These are phyloP conservation scores for Dipodomys spectabilis DNA, from an alignment of 2,113 vertebrate genomes.

Conservation along the genomic window DNA sequence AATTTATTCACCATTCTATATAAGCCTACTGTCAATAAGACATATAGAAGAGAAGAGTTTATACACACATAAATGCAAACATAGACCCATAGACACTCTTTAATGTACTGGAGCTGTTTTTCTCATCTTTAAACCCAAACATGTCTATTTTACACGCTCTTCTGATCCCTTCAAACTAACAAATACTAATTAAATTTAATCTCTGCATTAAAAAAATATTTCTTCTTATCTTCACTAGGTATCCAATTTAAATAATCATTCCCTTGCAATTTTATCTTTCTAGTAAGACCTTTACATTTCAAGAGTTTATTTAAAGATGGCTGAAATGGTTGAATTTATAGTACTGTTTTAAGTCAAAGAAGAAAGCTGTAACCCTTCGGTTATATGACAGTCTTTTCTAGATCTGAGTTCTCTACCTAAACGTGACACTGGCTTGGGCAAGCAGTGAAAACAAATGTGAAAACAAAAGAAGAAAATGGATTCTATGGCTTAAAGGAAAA, in stretches of 20 bases:
- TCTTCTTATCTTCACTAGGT: not conserved
- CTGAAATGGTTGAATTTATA: not conserved
- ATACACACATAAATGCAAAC: too few relatives aligned
- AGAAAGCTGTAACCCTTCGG: not conserved
- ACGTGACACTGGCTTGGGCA: not conserved
- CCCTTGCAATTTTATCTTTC: not conserved
- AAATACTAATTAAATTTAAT: not conserved
- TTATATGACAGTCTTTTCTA: not conserved
- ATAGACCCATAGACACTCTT: not conserved
- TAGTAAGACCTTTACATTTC: not conserved
- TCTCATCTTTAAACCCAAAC: not conserved
- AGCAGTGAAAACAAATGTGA: not conserved
- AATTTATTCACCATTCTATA: not conserved
- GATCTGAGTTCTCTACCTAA: not conserved
- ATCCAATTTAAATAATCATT: not conserved
- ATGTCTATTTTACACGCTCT: accelerated
- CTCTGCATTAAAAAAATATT: not conserved
- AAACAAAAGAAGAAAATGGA: constrained; percentile 36
- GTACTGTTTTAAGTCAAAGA: not conserved
- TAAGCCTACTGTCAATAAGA: not conserved
- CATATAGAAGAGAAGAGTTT: not conserved
- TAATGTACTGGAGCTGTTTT: not conserved
- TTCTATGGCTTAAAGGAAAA: constrained; percentile 23
- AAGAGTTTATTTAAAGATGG: not conserved
- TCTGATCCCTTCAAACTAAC: not conserved